phyloP scores from a whole-genome alignment of 92 coral and sea anemone species.

The Parazoanthus darwini region DNA sequence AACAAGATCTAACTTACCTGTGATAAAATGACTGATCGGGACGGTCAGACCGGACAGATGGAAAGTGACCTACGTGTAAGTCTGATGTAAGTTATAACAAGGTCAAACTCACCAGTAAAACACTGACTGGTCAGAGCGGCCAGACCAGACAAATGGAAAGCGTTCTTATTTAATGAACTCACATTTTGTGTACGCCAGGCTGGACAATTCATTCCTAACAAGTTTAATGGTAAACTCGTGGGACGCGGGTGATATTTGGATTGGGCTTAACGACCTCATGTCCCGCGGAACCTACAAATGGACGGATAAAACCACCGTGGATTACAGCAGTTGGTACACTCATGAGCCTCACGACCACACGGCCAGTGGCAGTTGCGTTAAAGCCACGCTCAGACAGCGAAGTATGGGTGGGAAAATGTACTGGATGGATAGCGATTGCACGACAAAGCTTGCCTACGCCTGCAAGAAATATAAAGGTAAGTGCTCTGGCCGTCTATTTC shows the following conservation, averaged over 20 bases:
- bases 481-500: slow-evolving; percentile 1
- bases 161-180: not conserved
- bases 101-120: too few species aligned
- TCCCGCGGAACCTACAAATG: slow-evolving; percentile 72
- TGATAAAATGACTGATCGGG: too few species aligned
- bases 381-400: slow-evolving; percentile 59
- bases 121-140: too few species aligned
- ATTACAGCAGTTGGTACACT: slow-evolving; percentile 82
- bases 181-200: slow-evolving; percentile 27
- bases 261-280: slow-evolving; percentile 66
- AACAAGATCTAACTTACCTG: too few species aligned
- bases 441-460: slow-evolving; percentile 59
- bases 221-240: slow-evolving; percentile 75
- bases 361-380: slow-evolving; percentile 78
- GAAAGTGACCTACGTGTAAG: too few species aligned
- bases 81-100: too few species aligned
- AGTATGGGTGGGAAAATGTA: slow-evolving; percentile 82
- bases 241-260: slow-evolving; percentile 88
- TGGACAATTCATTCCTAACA: slow-evolving; percentile 67
- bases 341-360: slow-evolving; percentile 86
- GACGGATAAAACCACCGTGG: slow-evolving; percentile 64
- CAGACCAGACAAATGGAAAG: too few species aligned
- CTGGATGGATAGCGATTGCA: slow-evolving; percentile 84
- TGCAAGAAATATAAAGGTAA: slow-evolving; percentile 70
- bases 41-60: too few species aligned